Conservation (phyloP, 2,113 vertebrate genomes). For the Lophius piscatorius region DNA sequence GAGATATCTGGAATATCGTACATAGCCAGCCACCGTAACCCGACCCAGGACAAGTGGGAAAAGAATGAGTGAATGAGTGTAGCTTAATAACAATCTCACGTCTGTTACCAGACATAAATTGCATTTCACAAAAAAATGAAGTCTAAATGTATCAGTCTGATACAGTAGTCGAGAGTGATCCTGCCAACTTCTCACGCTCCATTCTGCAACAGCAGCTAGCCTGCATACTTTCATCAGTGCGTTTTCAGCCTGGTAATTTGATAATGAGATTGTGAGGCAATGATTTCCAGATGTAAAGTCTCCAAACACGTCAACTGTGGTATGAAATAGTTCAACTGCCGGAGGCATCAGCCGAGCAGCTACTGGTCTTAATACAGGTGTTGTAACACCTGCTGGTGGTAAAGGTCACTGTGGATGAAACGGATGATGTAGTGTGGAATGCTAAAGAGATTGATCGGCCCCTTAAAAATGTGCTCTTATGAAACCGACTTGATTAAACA, state of each 20-base stretch:
- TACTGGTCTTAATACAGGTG: constrained; percentile 22
- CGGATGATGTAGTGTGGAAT: too few relatives aligned
- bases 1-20: too few relatives aligned
- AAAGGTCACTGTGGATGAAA: constrained; percentile 1
- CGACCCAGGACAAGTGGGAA: too few relatives aligned
- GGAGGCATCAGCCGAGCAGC: constrained; percentile 10
- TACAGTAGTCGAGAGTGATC: background rate
- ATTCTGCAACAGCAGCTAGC: constrained; percentile 3
- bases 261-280: constrained; percentile 64
- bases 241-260: constrained; percentile 64
- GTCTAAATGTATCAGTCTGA: too few relatives aligned
- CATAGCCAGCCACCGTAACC: too few relatives aligned
- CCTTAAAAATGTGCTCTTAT: background rate
- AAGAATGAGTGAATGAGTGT: too few relatives aligned
- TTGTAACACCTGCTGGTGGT: constrained; percentile 26
- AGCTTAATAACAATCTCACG: too few relatives aligned
- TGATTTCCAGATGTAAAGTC: constrained; percentile 64
- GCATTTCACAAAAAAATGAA: too few relatives aligned
- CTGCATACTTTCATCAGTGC: constrained; percentile 6
- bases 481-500: background rate
- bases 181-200: constrained; percentile 17
- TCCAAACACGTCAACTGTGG: constrained; percentile 8
- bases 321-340: constrained; percentile 14
- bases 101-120: too few relatives aligned
- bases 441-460: too few relatives aligned